Percentiles rank a stretch among this genome's conserved stretches.
phyloP scores from a whole-genome alignment of 2,888 invertebrate species.

The Polyommatus iphigenia region DNA sequence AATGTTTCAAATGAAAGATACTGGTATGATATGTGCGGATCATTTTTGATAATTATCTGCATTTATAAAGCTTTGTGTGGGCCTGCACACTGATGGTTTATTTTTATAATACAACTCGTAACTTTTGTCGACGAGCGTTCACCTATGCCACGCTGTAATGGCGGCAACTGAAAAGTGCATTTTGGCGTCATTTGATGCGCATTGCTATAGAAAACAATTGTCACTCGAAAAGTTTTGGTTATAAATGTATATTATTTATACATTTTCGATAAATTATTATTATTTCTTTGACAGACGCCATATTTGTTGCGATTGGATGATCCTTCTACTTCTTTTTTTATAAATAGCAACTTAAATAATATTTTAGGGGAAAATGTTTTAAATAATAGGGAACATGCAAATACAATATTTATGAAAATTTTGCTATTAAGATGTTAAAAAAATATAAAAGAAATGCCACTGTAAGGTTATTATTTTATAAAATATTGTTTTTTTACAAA shows the following conservation, averaged over 20 bases:
- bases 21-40: constrained; percentile 65
- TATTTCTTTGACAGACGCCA: constrained; percentile 41
- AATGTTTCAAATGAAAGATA: constrained; percentile 74
- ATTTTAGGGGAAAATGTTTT: no score
- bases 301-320: constrained; percentile 35
- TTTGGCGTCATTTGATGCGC: constrained; percentile 48
- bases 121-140: constrained; percentile 48
- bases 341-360: background rate
- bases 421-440: no score
- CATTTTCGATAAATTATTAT: constrained; percentile 42
- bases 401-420: no score
- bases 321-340: background rate
- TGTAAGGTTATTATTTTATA: no score
- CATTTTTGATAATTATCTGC: constrained; percentile 59
- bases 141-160: constrained; percentile 54
- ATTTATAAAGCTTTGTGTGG: constrained; percentile 49
- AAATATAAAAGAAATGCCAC: no score
- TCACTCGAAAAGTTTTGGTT: constrained; percentile 51
- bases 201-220: constrained; percentile 47
- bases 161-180: constrained; percentile 43
- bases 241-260: constrained; percentile 41
- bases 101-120: constrained; percentile 58
- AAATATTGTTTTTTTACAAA: no score
- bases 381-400: no score
- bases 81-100: constrained; percentile 59